phyloP scores from a whole-genome alignment of 2,797 vertebrate genomes.

The Danio albolineatus region DNA sequence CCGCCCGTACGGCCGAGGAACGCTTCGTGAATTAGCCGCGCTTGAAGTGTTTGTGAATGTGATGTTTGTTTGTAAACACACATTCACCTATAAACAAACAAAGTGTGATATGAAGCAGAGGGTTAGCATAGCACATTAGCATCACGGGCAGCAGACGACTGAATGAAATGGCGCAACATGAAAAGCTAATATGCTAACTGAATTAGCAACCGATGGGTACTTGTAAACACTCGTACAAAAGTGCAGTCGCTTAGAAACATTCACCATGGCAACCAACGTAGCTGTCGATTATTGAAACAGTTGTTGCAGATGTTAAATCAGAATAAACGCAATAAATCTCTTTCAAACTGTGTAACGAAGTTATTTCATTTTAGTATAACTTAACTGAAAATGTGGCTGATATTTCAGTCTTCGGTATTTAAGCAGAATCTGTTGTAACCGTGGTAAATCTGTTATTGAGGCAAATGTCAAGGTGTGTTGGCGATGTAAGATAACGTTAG shows the following conservation, averaged over 20 bases:
- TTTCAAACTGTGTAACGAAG: not conserved
- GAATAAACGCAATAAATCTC: not conserved
- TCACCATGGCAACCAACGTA: conserved; percentile 10
- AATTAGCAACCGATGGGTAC: not conserved
- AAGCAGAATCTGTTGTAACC: not conserved
- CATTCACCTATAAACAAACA: not conserved
- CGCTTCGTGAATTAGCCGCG: not conserved
- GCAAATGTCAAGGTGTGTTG: not conserved
- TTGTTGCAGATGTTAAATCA: not conserved
- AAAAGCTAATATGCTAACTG: conserved; percentile 28
- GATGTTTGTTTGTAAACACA: conserved; percentile 24
- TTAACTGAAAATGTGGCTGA: not conserved
- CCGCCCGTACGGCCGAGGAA: not conserved
- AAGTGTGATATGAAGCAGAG: not conserved
- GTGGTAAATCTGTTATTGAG: not conserved
- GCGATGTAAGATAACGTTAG: not conserved
- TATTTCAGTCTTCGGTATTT: not conserved
- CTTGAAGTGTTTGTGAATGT: conserved; percentile 6
- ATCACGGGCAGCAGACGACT: not conserved
- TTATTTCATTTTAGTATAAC: not conserved
- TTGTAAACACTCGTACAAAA: not conserved
- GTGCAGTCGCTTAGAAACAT: conserved; percentile 14
- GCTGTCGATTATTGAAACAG: not conserved
- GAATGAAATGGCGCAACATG: not conserved
- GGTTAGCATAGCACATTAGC: conserved; percentile 44